Evolutionary conservation across 53 echinoderm and acorn worm species (phyloP).

Genomic region (Patiria pectinifera): DNA sequence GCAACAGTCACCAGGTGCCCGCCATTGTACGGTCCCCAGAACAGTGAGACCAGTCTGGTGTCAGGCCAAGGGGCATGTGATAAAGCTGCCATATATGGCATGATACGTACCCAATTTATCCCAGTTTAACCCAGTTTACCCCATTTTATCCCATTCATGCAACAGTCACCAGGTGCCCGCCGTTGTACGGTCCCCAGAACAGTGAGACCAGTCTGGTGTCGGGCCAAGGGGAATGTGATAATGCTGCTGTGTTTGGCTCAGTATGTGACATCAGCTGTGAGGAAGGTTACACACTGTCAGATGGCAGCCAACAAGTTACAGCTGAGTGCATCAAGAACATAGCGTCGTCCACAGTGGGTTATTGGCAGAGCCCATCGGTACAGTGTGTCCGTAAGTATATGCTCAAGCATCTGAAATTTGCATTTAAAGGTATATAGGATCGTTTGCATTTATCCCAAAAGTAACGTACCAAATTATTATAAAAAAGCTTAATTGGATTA

Average conservation of each 20-base stretch:
- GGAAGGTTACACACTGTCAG: conserved; percentile 67
- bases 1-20: too few relatives aligned
- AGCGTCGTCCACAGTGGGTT: conserved; percentile 30
- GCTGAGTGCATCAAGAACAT: conserved; percentile 34
- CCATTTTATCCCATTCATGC: too few relatives aligned
- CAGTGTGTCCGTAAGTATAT: conserved; percentile 69
- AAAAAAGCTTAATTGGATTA: too few relatives aligned
- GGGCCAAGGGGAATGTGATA: conserved; percentile 68
- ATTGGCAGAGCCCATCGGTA: conserved; percentile 52
- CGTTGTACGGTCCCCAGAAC: conserved; percentile 66
- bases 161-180: conserved; percentile 75
- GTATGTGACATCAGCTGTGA: conserved; percentile 69
- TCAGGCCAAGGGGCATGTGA: too few relatives aligned
- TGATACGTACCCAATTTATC: not conserved
- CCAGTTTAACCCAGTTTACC: not conserved
- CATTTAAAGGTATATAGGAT: too few relatives aligned
- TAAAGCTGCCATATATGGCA: too few relatives aligned
- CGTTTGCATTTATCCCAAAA: too few relatives aligned
- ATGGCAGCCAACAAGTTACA: conserved; percentile 5
- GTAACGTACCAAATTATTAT: too few relatives aligned
- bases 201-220: conserved; percentile 55
- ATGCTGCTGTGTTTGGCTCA: conserved; percentile 70
- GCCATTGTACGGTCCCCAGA: too few relatives aligned
- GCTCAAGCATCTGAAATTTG: too few relatives aligned
- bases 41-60: too few relatives aligned